Percentiles rank a stretch among this genome's conserved stretches.
Evolutionary conservation across 1,140 invertebrate genomes (phyloP).

Genomic region (Chrysopa pallens): DNA sequence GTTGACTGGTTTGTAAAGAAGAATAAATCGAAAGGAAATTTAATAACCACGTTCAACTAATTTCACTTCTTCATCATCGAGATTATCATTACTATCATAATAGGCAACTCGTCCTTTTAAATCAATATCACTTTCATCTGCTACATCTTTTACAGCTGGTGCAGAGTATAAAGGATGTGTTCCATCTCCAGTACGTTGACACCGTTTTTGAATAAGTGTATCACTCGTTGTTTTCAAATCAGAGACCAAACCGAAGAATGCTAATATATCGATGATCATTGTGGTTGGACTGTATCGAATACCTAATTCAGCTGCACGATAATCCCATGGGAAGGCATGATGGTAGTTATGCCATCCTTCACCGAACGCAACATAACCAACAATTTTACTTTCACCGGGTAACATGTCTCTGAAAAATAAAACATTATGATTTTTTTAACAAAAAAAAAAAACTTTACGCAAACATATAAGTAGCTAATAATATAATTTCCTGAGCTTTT

Average conservation of each 20-base stretch:
- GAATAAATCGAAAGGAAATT: no score
- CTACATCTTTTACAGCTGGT: neutral
- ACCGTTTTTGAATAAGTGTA: constrained; percentile 28
- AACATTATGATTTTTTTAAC: no score
- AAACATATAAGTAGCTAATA: no score
- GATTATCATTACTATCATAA: constrained; percentile 24
- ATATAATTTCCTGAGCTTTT: no score
- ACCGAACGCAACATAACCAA: constrained; percentile 30
- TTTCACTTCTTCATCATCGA: neutral
- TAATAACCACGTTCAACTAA: constrained; percentile 1
- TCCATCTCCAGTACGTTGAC: constrained; percentile 43
- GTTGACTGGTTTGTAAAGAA: no score
- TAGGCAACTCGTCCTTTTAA: constrained; percentile 27
- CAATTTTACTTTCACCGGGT: constrained; percentile 33
- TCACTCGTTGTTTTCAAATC: constrained; percentile 35
- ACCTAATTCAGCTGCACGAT: constrained; percentile 38
- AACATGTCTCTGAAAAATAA: constrained; percentile 34
- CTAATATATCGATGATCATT: constrained; percentile 27
- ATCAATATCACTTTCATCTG: neutral
- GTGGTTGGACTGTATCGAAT: constrained; percentile 26
- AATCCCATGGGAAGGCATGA: constrained; percentile 60
- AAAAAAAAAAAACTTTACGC: no score
- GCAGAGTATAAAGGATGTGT: constrained; percentile 8
- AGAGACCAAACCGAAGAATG: constrained; percentile 35
- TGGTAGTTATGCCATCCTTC: constrained; percentile 73